Conservation (phyloP, 2,113 vertebrate genomes). For the Recurvirostra avosetta region DNA sequence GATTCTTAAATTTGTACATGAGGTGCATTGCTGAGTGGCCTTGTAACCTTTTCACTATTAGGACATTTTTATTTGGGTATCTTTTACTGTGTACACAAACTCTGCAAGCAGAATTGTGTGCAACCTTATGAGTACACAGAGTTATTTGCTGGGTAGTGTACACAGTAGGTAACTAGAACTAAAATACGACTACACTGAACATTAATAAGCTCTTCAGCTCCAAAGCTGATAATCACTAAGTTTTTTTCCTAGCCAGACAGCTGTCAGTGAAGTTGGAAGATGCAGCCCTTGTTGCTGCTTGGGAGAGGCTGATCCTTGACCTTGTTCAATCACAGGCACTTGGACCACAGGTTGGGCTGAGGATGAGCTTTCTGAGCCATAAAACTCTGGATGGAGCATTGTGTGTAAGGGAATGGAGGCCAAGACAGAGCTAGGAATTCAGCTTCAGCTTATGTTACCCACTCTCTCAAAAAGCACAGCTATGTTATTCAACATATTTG, state of each 20-base stretch:
- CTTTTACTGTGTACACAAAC: neutral
- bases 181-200: neutral
- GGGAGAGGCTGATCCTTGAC: neutral
- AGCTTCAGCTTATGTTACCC: neutral
- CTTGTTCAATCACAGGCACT: neutral
- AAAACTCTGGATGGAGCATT: neutral
- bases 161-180: neutral
- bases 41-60: neutral
- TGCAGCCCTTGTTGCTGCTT: neutral
- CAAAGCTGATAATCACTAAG: neutral
- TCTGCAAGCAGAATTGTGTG: neutral
- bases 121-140: neutral
- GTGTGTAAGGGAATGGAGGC: neutral
- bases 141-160: neutral
- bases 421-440: neutral
- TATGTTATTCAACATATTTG: neutral
- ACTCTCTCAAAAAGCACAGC: neutral
- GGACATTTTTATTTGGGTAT: neutral
- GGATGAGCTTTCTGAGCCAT: neutral
- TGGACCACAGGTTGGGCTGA: neutral
- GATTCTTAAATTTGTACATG: neutral
- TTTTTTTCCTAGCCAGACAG: neutral
- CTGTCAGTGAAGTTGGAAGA: neutral
- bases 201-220: neutral
- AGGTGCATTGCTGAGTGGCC: neutral